phyloP scores from a whole-genome alignment of 2,888 invertebrate species.

The Crossocerus cetratus region DNA sequence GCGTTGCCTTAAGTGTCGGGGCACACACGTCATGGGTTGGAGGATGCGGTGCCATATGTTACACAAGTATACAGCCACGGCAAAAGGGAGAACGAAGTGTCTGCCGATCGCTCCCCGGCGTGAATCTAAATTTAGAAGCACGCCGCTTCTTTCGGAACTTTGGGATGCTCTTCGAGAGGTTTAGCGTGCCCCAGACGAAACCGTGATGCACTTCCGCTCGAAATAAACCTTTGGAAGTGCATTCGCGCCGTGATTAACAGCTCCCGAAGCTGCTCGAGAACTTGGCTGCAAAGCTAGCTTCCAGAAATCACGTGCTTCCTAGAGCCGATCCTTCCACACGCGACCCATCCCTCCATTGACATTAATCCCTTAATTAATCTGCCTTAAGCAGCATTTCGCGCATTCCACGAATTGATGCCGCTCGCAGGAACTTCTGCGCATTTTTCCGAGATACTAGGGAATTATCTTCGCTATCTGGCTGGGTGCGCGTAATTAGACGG shows the following conservation, averaged over 20 bases:
- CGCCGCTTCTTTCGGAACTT: slow-evolving; percentile 33
- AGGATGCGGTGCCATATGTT: slow-evolving; percentile 10
- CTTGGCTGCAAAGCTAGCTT: slow-evolving; percentile 9
- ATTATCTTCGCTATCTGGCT: neutral
- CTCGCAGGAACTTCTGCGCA: too few relatives aligned
- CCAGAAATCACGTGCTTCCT: neutral
- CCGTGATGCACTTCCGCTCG: slow-evolving; percentile 44
- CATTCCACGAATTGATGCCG: too few relatives aligned
- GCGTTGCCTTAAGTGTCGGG: slow-evolving; percentile 4
- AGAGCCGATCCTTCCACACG: neutral
- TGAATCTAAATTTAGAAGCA: slow-evolving; percentile 50
- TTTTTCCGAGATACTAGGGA: neutral
- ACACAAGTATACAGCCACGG: neutral
- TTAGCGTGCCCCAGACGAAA: slow-evolving; percentile 18
- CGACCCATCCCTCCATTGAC: too few relatives aligned
- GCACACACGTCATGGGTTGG: neutral
- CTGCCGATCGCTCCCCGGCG: neutral
- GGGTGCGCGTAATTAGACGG: neutral
- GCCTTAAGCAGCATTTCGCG: too few relatives aligned
- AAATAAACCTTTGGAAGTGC: slow-evolving; percentile 40
- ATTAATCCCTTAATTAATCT: too few relatives aligned
- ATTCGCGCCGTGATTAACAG: slow-evolving; percentile 42
- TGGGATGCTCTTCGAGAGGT: slow-evolving; percentile 11
- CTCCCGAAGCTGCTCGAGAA: slow-evolving; percentile 21
- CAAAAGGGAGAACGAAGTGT: neutral